Percentiles rank a stretch among this genome's conserved stretches.
Conservation (phyloP, 1,140 invertebrate species). For the Dendroctonus valens region DNA sequence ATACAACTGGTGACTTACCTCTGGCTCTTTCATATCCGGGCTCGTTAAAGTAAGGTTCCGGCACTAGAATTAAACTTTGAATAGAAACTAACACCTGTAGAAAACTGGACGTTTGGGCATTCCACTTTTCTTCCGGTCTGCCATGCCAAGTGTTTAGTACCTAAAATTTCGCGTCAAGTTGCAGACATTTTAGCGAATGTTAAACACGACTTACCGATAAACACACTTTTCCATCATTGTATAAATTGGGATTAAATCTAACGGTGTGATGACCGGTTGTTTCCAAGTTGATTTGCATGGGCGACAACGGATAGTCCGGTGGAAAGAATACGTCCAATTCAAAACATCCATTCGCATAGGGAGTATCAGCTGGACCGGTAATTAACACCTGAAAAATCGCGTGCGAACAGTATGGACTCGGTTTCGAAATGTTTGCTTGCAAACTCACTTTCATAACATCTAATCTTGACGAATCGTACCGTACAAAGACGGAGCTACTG, state of each 20-base stretch:
- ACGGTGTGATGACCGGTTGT: constrained; percentile 92
- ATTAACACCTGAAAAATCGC: constrained; percentile 48
- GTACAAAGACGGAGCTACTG: constrained; percentile 93
- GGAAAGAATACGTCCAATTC: constrained; percentile 92
- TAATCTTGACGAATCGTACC: constrained; percentile 89
- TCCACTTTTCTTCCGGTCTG: constrained; percentile 98
- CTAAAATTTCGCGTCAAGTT: constrained; percentile 5
- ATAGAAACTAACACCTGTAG: constrained; percentile 95
- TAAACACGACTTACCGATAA: constrained; percentile 62
- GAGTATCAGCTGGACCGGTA: constrained; percentile 85
- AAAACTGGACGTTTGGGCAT: constrained; percentile 94
- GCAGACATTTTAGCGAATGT: not conserved
- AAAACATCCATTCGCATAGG: constrained; percentile 87
- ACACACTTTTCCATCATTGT: constrained; percentile 96
- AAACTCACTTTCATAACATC: constrained; percentile 95
- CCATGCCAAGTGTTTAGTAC: constrained; percentile 95
- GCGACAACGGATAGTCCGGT: constrained; percentile 78
- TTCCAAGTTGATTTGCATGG: constrained; percentile 88
- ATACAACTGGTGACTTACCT: constrained; percentile 24
- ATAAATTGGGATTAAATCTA: constrained; percentile 96
- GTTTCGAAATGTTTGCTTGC: too few species aligned
- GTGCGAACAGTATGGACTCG: constrained; percentile 56
- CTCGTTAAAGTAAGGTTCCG: constrained; percentile 98
- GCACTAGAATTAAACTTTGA: constrained; percentile 92
- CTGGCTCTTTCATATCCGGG: constrained; percentile 62